Base-by-base conservation (phyloP, 2,113 vertebrate genomes). In the Hiodon tergisus region DNA sequence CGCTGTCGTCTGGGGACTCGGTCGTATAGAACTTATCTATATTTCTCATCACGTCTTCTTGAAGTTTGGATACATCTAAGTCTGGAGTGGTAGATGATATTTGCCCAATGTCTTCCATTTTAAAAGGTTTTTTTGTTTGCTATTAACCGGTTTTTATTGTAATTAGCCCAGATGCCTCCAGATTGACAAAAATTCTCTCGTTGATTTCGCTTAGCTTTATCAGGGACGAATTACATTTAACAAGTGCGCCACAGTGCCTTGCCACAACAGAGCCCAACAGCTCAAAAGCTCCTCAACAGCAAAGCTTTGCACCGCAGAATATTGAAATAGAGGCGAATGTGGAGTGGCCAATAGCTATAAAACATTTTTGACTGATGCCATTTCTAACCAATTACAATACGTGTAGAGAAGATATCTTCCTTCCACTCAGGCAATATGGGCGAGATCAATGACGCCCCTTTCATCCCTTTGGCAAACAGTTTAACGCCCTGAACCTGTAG, bases 21-120 rank as follows among this genome's bases (percentile, higher is more conserved):
- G 71, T 3, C 4, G 3, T 57, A 8, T 68, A 58, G 16, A 54
- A 17, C 47, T 69, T 46, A 48, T 55, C 71, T 59, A 31, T 8
- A 16, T 79, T 84, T 5, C 77, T 75, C 72, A 17, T 6, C 7
- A 62, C 75, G 13, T 17, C 77, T 2, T 82, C 84, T 77, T 5
- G 46, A 31, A 76, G 67, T 3, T 80, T 87, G 48, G 73, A 63
- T 54, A 72, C 85, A 0, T 84, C 87, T 3, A 63, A 78, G 59
- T 83, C 79, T 50, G 86, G 76, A 66, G 88, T 85, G 68, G 81
- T 86, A 69, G 89, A 87, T 13, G 89, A 89, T 61, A 90, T 86
- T 51, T 81, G 72, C 48, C 86, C 83, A 76, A 58, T 50, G 87
- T 91, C 91, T 89, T 87, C 89, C 90, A 91, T 91, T 69, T 84